A percentile compares a stretch with the other conserved stretches of the same genome.
phyloP scores from a whole-genome alignment of 2,797 vertebrate genomes.

The Austrolebias charrua region DNA sequence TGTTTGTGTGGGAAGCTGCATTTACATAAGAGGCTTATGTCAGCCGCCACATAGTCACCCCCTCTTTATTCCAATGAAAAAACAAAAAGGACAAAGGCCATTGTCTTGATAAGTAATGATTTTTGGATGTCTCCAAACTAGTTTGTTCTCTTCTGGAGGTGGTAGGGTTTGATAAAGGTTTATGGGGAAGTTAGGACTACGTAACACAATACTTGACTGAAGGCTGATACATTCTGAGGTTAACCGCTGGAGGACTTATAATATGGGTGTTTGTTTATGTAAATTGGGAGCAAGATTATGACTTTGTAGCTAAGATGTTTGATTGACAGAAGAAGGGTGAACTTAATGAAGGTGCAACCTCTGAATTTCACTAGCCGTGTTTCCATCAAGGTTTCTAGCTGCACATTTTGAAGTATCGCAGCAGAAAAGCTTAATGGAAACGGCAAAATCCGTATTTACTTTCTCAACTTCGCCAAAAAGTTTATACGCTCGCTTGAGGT shows the following conservation, averaged over 20 bases:
- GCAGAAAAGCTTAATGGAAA: no score
- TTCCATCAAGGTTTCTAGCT: no score
- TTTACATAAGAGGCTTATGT: slow-evolving; percentile 87
- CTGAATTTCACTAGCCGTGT: no score
- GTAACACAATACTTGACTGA: slow-evolving; percentile 40
- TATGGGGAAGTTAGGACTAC: slow-evolving; percentile 39
- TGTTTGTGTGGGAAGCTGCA: slow-evolving; percentile 81
- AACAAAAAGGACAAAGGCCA: slow-evolving; percentile 82
- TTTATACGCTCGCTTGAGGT: no score
- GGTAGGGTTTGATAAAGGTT: slow-evolving; percentile 36
- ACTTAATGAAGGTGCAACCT: slow-evolving; percentile 13
- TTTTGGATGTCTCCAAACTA: slow-evolving; percentile 78
- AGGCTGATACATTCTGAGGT: slow-evolving; percentile 49
- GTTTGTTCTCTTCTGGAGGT: slow-evolving; percentile 60
- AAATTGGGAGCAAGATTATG: slow-evolving; percentile 63
- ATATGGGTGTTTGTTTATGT: slow-evolving; percentile 70
- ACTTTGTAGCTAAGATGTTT: slow-evolving; percentile 71
- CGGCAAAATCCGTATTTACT: no score
- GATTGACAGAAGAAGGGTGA: slow-evolving; percentile 64
- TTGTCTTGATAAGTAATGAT: slow-evolving; percentile 83
- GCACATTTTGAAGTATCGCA: no score
- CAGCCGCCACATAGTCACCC: slow-evolving; percentile 71
- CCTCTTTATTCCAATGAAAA: slow-evolving; percentile 67
- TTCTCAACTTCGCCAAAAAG: no score
- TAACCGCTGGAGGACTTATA: slow-evolving; percentile 63